Evolutionary conservation across 2,113 vertebrate species (phyloP).

Genomic region (Aegotheles bennettii): DNA sequence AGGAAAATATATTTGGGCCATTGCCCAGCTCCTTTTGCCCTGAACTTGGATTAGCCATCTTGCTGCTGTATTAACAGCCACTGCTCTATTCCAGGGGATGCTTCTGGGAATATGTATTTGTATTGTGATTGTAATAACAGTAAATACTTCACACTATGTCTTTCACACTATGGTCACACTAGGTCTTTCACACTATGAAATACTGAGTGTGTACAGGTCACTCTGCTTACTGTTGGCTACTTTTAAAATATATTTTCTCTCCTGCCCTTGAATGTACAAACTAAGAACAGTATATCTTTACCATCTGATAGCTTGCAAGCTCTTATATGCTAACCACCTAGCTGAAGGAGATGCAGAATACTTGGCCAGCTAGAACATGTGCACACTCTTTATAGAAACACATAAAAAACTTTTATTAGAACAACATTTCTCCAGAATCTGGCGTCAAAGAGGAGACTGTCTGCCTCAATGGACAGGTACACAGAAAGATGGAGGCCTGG

Average conservation of each 20-base stretch:
- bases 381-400: neutral
- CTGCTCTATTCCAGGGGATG: neutral
- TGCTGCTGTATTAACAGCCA: neutral
- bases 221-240: neutral
- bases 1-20: neutral
- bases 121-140: neutral
- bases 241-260: neutral
- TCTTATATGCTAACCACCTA: neutral
- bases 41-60: neutral
- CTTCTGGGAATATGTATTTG: constrained; percentile 4
- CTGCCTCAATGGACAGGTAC: neutral
- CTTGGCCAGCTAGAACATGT: neutral
- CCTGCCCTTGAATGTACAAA: neutral
- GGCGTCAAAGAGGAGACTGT: neutral
- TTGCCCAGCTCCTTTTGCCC: constrained; percentile 12
- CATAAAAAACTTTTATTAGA: neutral
- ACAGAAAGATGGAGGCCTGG: neutral
- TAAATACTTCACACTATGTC: neutral
- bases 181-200: neutral
- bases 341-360: neutral
- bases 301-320: neutral
- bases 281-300: neutral
- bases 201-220: neutral
- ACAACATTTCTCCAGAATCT: neutral
- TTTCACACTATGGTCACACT: neutral